These are phyloP conservation scores for Pseudanteris insignis DNA, from an alignment of 2,888 invertebrate species.

Conservation along the genomic window DNA sequence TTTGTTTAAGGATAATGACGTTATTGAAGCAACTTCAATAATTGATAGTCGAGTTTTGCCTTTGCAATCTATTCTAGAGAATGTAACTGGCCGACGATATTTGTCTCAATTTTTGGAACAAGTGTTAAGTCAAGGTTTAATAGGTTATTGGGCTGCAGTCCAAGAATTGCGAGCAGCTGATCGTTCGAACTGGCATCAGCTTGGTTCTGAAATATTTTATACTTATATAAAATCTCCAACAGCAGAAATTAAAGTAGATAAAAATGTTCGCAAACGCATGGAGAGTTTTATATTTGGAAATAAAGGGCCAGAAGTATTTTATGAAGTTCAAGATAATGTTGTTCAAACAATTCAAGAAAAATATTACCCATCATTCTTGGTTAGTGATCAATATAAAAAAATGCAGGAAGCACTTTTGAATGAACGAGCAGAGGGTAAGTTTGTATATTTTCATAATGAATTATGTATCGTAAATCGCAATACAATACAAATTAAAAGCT, in stretches of 20 bases:
- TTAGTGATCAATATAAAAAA: conserved; percentile 85
- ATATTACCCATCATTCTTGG: conserved; percentile 87
- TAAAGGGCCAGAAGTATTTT: conserved; percentile 87
- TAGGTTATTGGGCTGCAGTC: conserved; percentile 87
- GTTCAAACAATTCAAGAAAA: conserved; percentile 84
- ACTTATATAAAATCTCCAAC: conserved; percentile 85
- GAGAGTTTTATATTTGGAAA: conserved; percentile 88
- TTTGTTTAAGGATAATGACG: conserved; percentile 53
- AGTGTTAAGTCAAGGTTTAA: conserved; percentile 82
- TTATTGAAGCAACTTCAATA: conserved; percentile 51
- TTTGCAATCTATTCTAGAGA: conserved; percentile 78
- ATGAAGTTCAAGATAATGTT: conserved; percentile 84
- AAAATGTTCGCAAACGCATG: conserved; percentile 82
- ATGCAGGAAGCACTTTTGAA: conserved; percentile 75
- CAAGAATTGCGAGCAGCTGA: conserved; percentile 83
- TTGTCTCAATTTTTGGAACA: conserved; percentile 84
- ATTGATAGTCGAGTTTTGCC: conserved; percentile 69
- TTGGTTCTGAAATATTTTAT: conserved; percentile 92
- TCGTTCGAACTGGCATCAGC: conserved; percentile 81
- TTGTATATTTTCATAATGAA: too few relatives aligned
- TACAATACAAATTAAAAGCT: conserved; percentile 1
- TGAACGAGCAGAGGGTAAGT: conserved; percentile 68
- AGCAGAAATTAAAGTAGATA: conserved; percentile 84
- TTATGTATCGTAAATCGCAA: too few relatives aligned
- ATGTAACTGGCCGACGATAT: conserved; percentile 78